A percentile compares a stretch with the other conserved stretches of the same genome.
Conservation (phyloP, 2,113 vertebrate genomes). For the Takifugu bimaculatus region DNA sequence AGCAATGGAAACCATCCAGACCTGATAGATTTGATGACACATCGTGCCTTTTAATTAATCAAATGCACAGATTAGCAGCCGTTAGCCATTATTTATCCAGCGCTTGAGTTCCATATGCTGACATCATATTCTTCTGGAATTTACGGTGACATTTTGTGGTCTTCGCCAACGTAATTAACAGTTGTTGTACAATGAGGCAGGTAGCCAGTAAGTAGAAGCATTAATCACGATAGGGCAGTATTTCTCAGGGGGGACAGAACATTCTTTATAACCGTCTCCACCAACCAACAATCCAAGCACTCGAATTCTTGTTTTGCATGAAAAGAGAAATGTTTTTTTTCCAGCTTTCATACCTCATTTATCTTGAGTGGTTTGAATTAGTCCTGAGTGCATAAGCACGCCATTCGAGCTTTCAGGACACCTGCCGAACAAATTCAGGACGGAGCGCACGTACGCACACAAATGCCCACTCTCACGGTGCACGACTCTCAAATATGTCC, state of each 20-base stretch:
- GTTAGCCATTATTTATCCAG: too few species aligned
- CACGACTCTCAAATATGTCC: conserved; percentile 50
- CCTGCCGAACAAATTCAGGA: conserved; percentile 53
- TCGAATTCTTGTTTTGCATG: conserved; percentile 24
- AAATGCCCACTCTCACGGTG: not conserved
- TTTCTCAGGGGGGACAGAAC: not conserved
- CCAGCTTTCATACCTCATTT: conserved; percentile 53
- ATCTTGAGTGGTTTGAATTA: conserved; percentile 57
- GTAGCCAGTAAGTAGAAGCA: not conserved
- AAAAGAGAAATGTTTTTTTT: conserved; percentile 41
- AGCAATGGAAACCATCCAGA: too few species aligned
- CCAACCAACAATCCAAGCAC: conserved; percentile 3
- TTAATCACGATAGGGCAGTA: not conserved
- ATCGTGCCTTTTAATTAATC: too few species aligned
- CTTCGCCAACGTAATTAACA: not conserved
- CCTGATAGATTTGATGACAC: too few species aligned
- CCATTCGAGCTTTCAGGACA: conserved; percentile 58
- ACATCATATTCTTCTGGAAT: not conserved
- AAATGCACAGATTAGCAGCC: too few species aligned
- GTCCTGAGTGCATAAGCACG: conserved; percentile 58
- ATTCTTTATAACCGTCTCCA: conserved; percentile 11
- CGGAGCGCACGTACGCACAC: conserved; percentile 13
- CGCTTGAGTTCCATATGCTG: too few species aligned
- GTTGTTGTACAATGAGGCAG: not conserved
- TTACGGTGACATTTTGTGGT: not conserved